Conservation (phyloP, 2,113 vertebrate species). For the Hippocampus zosterae region DNA sequence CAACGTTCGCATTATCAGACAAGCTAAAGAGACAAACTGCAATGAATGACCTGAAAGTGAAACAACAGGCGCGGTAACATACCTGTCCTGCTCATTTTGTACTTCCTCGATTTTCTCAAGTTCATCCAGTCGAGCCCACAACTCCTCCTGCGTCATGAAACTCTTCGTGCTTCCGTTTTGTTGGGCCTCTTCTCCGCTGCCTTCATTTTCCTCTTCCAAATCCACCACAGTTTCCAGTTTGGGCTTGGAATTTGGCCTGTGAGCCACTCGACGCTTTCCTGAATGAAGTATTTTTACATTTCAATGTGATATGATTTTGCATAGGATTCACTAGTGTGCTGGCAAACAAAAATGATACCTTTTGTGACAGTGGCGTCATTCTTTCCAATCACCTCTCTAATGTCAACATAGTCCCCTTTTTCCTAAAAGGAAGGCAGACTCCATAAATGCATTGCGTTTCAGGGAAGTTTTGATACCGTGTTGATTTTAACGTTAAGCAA, state of each 20-base stretch:
- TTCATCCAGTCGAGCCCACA: conserved; percentile 89
- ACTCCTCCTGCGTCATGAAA: conserved; percentile 77
- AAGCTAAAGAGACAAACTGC: conserved; percentile 56
- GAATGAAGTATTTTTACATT: background rate
- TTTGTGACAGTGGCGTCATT: conserved; percentile 65
- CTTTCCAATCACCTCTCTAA: conserved; percentile 82
- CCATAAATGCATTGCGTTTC: background rate
- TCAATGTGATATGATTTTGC: background rate
- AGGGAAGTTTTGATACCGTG: background rate
- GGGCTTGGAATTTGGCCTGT: conserved; percentile 87
- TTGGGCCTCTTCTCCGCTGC: conserved; percentile 46
- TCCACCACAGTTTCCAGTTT: conserved; percentile 74
- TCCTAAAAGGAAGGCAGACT: conserved; percentile 63
- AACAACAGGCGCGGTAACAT: background rate
- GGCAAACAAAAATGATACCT: conserved; percentile 64
- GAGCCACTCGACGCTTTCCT: conserved; percentile 85
- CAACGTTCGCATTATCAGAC: conserved; percentile 68
- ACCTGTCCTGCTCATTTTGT: conserved; percentile 83
- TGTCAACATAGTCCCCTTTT: conserved; percentile 84
- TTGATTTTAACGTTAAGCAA: background rate
- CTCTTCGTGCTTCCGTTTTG: conserved; percentile 36
- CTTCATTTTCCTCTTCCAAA: conserved; percentile 56
- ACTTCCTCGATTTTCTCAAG: conserved; percentile 84
- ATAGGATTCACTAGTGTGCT: background rate
- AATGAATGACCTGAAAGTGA: background rate